Base-by-base conservation (phyloP, 1,140 invertebrate genomes). In the Drosophila pseudoobscura region DNA sequence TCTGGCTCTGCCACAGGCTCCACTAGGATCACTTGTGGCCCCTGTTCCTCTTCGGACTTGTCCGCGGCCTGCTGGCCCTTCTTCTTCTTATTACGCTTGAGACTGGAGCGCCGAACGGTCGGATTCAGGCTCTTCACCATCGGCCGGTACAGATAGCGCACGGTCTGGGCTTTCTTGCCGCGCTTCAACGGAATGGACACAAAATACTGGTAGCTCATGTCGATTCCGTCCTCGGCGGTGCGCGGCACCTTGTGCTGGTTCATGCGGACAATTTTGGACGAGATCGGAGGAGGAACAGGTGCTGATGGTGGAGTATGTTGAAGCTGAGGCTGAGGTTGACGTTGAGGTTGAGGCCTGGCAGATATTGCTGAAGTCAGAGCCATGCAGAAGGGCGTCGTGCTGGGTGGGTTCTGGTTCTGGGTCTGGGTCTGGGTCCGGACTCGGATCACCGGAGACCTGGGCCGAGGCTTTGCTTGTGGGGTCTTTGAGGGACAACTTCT, bases 201-300 rank as follows among this genome's bases (percentile, higher is more conserved):
- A 50, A 87, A 89, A 31, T 76, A 63, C 41, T 87, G 78, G 55
- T 87, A 87, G 61, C 83, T 87, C 22, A 83, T 68, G 15, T 87
- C 83, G 35, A 87, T 76, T 54, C 83, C 83, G 17, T 87, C 83
- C 15, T 87, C 84, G 9, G 83, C 72, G 6, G 84, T 87, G 1
- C 47, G 46, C 0, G 84, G 83, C 26, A 87, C 58, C 31, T 79
- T 89, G 31, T 87, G 83, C 51, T 87, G 83, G 0, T 46, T 29
- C 24, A 57, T 69, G 0, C 55, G 52, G 1, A 79, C 58, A 8
- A 87, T 89, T 61, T 76, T 7, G 3, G 35, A 39, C 11, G 1
- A 5, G 11, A 13, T 39, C 35, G 35, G 11, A 4, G 35, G 3
- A 5, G 35, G 1, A 13, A 5, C 35, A 13, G 35, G 4, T 11